Percentiles rank a stretch among this genome's conserved stretches.
phyloP scores from a whole-genome alignment of 2,888 invertebrate species.

The Cynaeus angustus region DNA sequence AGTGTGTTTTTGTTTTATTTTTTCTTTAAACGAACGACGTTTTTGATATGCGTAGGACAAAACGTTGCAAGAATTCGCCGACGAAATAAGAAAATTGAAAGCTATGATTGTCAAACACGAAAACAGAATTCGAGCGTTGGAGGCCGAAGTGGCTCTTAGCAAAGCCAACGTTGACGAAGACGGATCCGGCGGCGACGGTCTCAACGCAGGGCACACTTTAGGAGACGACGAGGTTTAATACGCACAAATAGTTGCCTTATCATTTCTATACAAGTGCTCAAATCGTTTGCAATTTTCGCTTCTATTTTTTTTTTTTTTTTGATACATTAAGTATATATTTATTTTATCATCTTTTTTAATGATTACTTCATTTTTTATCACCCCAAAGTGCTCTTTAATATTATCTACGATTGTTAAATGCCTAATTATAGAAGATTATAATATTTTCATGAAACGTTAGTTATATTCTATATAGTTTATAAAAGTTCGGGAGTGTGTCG shows the following conservation, averaged over 20 bases:
- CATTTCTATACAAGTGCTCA: slow-evolving; percentile 41
- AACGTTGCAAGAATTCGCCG: slow-evolving; percentile 87
- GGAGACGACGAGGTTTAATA: slow-evolving; percentile 77
- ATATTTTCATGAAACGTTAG: slow-evolving; percentile 44
- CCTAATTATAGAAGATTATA: slow-evolving; percentile 32
- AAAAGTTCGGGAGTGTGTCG: slow-evolving; percentile 26
- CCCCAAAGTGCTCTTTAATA: slow-evolving; percentile 45
- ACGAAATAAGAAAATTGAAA: slow-evolving; percentile 93
- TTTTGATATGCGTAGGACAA: slow-evolving; percentile 75
- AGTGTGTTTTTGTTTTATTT: slow-evolving; percentile 53
- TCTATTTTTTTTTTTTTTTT: slow-evolving; percentile 53
- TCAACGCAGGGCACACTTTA: slow-evolving; percentile 68
- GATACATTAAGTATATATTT: slow-evolving; percentile 58
- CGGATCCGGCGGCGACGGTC: slow-evolving; percentile 69
- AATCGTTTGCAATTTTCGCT: slow-evolving; percentile 57
- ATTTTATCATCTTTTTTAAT: slow-evolving; percentile 55
- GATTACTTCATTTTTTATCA: slow-evolving; percentile 55
- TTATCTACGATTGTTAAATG: slow-evolving; percentile 38
- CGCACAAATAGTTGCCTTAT: slow-evolving; percentile 45
- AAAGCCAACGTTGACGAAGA: slow-evolving; percentile 67
- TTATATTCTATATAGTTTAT: slow-evolving; percentile 48
- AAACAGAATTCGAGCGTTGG: slow-evolving; percentile 86
- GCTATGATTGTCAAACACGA: slow-evolving; percentile 97
- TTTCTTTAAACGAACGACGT: slow-evolving; percentile 10
- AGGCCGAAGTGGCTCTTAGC: slow-evolving; percentile 75